Base-by-base conservation (phyloP, 2,797 vertebrate species). In the Bovichtus diacanthus region DNA sequence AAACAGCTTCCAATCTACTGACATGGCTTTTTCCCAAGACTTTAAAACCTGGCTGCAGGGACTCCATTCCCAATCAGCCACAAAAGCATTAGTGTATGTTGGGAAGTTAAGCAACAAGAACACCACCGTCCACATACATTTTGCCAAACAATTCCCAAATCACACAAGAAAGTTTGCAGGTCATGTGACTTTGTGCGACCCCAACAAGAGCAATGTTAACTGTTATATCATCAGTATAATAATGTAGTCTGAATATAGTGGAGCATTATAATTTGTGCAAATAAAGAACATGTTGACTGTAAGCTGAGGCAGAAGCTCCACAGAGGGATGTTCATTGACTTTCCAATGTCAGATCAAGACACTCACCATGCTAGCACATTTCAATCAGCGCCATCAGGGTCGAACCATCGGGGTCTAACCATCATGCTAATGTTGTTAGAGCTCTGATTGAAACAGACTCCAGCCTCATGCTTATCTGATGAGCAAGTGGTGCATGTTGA, bases 381-480 rank as follows among this genome's bases (percentile, higher is more conserved):
- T 83, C 74, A 74, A 76, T 87, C 82, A 63, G 50, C 70, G 19
- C 12, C 62, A 86, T 81, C 68, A 61, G 54, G 19, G 21, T 51
- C 19, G 38, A 46, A 56, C 60, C 65, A 55, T 80, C 83, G n/a
- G n/a, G n/a, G 21, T 51, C 19, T 38, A 46, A 56, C 60, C 65
- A 55, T 80, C 83, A 53, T 46, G 21, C 56, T 15, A 39, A 67
- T 21, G 9, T 72, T 44, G 58, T 44, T 21, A 47, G 66, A 71
- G 39, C 1, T 51, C 76, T 86, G 78, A 88, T 82, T 85, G 75
- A 87, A 90, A 90, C 43, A 69, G 79, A 72, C 19, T 77, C 62
- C 68, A 34, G 81, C 76, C 85, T 84, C 78, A 77, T 78, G 83
- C 80, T 90, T 80, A 83, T 82, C 84, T 89, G 84, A 90, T 82